Evolutionary conservation across 2,888 invertebrate genomes (phyloP), one percentile per base, ranked within the genome.

Genomic region (Ephialtes manifestator): DNA sequence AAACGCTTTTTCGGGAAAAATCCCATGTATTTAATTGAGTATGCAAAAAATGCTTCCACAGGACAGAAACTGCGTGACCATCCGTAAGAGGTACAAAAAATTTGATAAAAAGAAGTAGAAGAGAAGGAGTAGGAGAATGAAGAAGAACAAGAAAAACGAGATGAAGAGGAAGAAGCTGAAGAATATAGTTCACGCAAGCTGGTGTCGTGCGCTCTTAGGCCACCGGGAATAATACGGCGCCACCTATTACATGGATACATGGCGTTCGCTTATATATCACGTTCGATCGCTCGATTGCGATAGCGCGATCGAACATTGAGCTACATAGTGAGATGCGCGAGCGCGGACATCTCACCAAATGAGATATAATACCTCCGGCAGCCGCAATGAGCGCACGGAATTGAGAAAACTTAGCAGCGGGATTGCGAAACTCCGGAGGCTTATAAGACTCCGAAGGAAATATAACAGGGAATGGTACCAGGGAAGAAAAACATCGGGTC

Each of bases 201-300:
- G 11, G 55, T 10, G 3, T 71, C 55, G 55, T 70, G 35, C 63
- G 18, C 31, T 67, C 20, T 35, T 70, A 82, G 65, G 65, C 65
- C 53, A 63, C 11, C 63, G 51, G 68, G 55, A 53, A 63, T 76
- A 76, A 82, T 76, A 76, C 35, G 71, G 84, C 80, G 70, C 80
- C 71, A 80, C 71, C 68, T 63, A 75, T 84, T 84, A 84, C 58
- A 68, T 51, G 81, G 31, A 84, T 81, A 43, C 84, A 84, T 65
- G 81, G 71, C 72, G 67, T 48, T 67, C 72, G 67, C 55, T 67
- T 81, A 71, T 81, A 81, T 81, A 81, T 84, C 84, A 71, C 72
- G 78, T 78, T 78, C 58, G 58, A 78, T 83, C 83, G 68, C 67
- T 74, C 72, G 72, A 28, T 65, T 67, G 67, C 77, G 83, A 83